phyloP scores from a whole-genome alignment of 2,888 invertebrate species.

The Tenodera sinensis region DNA sequence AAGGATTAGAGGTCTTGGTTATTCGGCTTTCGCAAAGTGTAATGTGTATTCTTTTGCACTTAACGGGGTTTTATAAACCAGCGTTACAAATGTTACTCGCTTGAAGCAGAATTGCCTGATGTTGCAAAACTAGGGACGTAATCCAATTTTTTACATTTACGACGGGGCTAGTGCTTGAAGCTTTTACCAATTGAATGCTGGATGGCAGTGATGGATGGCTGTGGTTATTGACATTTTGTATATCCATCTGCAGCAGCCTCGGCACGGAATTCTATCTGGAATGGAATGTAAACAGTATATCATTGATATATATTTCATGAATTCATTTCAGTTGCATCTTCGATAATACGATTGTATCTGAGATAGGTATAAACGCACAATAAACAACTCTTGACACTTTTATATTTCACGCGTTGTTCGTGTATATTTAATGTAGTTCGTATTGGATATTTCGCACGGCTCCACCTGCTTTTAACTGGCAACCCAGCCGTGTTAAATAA shows the following conservation, averaged over 20 bases:
- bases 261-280: neutral
- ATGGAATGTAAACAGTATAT: neutral
- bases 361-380: neutral
- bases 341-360: neutral
- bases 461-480: neutral
- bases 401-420: neutral
- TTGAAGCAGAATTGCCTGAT: too few species aligned
- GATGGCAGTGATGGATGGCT: neutral
- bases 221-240: neutral
- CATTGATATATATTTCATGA: neutral
- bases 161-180: neutral
- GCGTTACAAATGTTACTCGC: neutral
- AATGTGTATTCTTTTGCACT: too few species aligned
- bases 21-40: too few species aligned
- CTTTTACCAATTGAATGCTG: neutral
- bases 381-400: neutral
- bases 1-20: too few species aligned
- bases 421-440: neutral
- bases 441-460: neutral
- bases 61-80: neutral
- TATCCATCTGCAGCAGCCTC: neutral
- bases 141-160: neutral
- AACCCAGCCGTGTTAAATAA: neutral
- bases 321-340: neutral
- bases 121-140: neutral